These are phyloP conservation scores for Lottia gigantea DNA, from an alignment of 2,888 invertebrate species.

Conservation along the genomic window DNA sequence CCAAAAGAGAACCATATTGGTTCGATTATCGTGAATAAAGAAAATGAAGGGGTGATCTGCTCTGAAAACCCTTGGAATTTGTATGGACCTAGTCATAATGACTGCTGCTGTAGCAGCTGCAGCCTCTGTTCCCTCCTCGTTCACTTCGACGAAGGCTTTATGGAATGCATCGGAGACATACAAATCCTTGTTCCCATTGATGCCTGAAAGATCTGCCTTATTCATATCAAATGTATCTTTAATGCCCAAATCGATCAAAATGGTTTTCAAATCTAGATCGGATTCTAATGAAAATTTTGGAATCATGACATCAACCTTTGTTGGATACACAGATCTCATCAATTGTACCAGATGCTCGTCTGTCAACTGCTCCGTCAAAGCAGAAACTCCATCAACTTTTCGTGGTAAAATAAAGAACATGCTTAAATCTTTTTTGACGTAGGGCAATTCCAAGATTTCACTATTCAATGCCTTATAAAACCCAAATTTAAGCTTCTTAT, in stretches of 20 bases:
- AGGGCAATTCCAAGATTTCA: conserved; percentile 81
- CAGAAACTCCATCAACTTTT: conserved; percentile 41
- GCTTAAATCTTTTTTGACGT: conserved; percentile 66
- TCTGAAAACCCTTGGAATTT: conserved; percentile 29
- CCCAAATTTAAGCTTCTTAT: conserved; percentile 74
- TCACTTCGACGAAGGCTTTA: conserved; percentile 65
- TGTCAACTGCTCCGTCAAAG: conserved; percentile 38
- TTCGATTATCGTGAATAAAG: conserved; percentile 46
- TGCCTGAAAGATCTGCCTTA: conserved; percentile 59
- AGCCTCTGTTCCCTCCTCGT: conserved; percentile 64
- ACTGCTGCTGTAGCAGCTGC: conserved; percentile 59
- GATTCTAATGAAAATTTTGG: conserved; percentile 56
- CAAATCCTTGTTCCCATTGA: conserved; percentile 41
- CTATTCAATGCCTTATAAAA: conserved; percentile 75
- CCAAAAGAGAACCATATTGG: conserved; percentile 40
- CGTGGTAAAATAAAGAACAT: conserved; percentile 61
- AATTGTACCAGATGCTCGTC: conserved; percentile 5
- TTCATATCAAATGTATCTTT: conserved; percentile 45
- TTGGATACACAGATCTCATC: neutral
- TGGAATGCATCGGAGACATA: conserved; percentile 59
- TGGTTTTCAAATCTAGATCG: conserved; percentile 37
- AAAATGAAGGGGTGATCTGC: conserved; percentile 63
- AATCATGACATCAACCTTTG: conserved; percentile 25
- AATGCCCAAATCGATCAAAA: conserved; percentile 52
- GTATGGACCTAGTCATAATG: conserved; percentile 29